Conservation (phyloP, 2,113 vertebrate species). For the Todiramphus chloris region DNA sequence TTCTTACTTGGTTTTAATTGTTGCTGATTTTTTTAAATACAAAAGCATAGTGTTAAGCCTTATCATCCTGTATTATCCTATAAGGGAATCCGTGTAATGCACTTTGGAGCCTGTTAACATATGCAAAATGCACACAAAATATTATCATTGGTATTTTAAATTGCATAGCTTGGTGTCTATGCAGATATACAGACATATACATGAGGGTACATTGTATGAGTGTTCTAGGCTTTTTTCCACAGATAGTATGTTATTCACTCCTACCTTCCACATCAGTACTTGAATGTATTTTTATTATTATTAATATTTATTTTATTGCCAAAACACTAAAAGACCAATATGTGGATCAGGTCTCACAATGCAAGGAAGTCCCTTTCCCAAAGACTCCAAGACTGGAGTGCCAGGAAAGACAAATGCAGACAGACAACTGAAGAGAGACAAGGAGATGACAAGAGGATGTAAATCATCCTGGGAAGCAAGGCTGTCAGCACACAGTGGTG, state of each 20-base stretch:
- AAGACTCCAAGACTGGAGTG: not conserved
- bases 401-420: not conserved
- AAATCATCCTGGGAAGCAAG: not conserved
- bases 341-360: not conserved
- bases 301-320: not conserved
- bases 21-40: not conserved
- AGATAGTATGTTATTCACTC: not conserved
- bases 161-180: not conserved
- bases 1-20: not conserved
- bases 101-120: not conserved
- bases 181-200: not conserved
- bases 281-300: not conserved
- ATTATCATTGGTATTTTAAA: not conserved
- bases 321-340: not conserved
- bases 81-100: not conserved
- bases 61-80: not conserved
- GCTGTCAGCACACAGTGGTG: not conserved
- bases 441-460: not conserved
- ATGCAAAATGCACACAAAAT: not conserved
- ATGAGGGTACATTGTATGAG: not conserved
- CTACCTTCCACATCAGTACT: not conserved
- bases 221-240: not conserved
- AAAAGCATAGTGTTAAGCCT: not conserved
- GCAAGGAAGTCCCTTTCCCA: not conserved
- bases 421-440: not conserved